Percentiles rank a stretch among this genome's conserved stretches.
phyloP scores from a whole-genome alignment of 2,797 vertebrate species.

The Peromyscus aztecus region DNA sequence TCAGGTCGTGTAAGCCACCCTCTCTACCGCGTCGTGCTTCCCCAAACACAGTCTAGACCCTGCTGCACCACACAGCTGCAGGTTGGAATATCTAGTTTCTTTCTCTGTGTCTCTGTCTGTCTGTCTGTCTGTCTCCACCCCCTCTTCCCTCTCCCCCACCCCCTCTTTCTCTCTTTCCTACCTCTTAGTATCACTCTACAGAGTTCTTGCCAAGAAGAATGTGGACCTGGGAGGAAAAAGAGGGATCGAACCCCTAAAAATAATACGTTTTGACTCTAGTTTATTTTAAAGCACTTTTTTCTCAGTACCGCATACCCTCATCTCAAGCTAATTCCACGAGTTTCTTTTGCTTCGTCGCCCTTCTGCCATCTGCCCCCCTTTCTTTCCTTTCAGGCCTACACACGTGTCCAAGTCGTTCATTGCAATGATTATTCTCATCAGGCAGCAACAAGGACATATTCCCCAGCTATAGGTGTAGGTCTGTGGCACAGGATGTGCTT shows the following conservation, averaged over 20 bases:
- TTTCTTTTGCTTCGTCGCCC: not conserved
- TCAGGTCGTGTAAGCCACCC: constrained; percentile 65
- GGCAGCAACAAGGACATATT: not conserved
- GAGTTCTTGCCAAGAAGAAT: constrained; percentile 60
- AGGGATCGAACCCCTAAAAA: not conserved
- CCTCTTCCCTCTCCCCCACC: not conserved
- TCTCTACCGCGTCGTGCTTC: constrained; percentile 59
- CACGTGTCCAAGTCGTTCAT: not conserved
- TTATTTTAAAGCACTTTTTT: constrained; percentile 35
- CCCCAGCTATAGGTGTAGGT: not conserved
- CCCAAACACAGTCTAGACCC: not conserved
- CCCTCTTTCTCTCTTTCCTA: not conserved
- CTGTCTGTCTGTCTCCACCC: constrained; percentile 1
- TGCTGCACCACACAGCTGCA: not conserved
- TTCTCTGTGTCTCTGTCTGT: not conserved
- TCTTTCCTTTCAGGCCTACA: not conserved
- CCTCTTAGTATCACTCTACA: constrained; percentile 67
- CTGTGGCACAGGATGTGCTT: not conserved
- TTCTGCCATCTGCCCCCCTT: not conserved
- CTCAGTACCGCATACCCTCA: not conserved
- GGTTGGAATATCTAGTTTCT: not conserved
- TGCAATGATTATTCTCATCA: constrained; percentile 7
- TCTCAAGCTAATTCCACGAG: not conserved
- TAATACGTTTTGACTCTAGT: constrained; percentile 23
- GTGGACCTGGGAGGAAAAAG: not conserved